A percentile compares a stretch with the other conserved stretches of the same genome.
Conservation (phyloP, 2,888 invertebrate genomes). For the Idaea dimidiata region DNA sequence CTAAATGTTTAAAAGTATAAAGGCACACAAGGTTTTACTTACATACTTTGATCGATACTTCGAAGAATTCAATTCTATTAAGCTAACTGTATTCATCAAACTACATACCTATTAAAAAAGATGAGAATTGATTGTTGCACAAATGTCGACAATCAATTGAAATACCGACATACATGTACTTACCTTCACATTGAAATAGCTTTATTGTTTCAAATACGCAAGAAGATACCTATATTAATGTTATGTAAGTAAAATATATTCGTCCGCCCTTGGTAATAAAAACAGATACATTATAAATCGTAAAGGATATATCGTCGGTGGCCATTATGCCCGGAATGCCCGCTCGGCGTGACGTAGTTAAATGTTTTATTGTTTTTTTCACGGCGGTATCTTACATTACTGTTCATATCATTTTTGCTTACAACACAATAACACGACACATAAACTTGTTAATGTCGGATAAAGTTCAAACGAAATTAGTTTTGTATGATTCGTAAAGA, state of each 20-base stretch:
- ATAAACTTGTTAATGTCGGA: slow-evolving; percentile 44
- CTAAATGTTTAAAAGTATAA: background rate
- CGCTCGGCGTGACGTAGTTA: slow-evolving; percentile 66
- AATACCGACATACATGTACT: background rate
- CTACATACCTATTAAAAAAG: no score
- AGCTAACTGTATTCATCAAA: no score
- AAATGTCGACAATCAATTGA: slow-evolving; percentile 7
- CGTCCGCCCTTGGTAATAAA: slow-evolving; percentile 65
- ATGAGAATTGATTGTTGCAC: background rate
- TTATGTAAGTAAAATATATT: slow-evolving; percentile 19
- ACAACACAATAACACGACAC: slow-evolving; percentile 47
- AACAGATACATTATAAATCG: slow-evolving; percentile 71
- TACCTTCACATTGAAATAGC: slow-evolving; percentile 5
- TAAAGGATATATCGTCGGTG: slow-evolving; percentile 62
- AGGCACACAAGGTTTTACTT: background rate
- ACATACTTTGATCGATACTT: no score
- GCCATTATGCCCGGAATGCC: slow-evolving; percentile 59
- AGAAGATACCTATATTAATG: slow-evolving; percentile 11
- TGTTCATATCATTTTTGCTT: slow-evolving; percentile 61
- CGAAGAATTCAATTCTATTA: no score
- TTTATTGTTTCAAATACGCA: slow-evolving; percentile 10
- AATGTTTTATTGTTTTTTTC: slow-evolving; percentile 71
- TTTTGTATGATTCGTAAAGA: slow-evolving; percentile 10
- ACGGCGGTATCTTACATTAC: slow-evolving; percentile 60
- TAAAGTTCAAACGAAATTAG: slow-evolving; percentile 39